Percentiles rank a stretch among this genome's conserved stretches.
Evolutionary conservation across 1,140 invertebrate species (phyloP).

Genomic region (Hestina assimilis): DNA sequence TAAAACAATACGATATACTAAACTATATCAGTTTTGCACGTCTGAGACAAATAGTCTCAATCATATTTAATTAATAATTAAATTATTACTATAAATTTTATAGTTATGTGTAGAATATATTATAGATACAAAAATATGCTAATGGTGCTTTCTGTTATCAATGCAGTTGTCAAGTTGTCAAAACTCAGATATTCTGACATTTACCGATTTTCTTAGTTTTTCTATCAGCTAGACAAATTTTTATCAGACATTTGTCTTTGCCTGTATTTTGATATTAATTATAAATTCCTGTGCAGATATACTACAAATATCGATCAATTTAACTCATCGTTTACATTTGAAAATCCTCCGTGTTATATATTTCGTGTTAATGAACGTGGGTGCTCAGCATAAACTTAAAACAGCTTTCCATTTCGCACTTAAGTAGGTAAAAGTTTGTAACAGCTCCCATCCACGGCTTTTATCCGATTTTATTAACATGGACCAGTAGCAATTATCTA

Average conservation of each 20-base stretch:
- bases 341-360: not conserved
- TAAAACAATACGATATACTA: too few relatives aligned
- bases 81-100: constrained; percentile 1
- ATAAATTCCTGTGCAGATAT: not conserved
- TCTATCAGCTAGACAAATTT: constrained; percentile 1
- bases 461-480: constrained; percentile 24
- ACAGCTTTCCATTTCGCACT: constrained; percentile 22
- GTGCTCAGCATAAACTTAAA: constrained; percentile 8
- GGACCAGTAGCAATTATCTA: constrained; percentile 27
- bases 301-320: not conserved
- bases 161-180: constrained; percentile 8
- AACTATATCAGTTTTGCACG: too few relatives aligned
- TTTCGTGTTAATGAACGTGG: constrained; percentile 12
- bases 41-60: too few relatives aligned
- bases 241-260: not conserved
- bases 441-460: constrained; percentile 8
- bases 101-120: too few relatives aligned
- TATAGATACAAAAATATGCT: too few relatives aligned
- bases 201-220: constrained; percentile 14
- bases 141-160: too few relatives aligned
- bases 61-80: too few relatives aligned
- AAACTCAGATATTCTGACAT: constrained; percentile 13
- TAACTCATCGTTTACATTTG: not conserved
- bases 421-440: constrained; percentile 12
- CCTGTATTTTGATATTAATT: not conserved